Evolutionary conservation across 2,797 vertebrate genomes (phyloP).

Genomic region (Tinamus major): DNA sequence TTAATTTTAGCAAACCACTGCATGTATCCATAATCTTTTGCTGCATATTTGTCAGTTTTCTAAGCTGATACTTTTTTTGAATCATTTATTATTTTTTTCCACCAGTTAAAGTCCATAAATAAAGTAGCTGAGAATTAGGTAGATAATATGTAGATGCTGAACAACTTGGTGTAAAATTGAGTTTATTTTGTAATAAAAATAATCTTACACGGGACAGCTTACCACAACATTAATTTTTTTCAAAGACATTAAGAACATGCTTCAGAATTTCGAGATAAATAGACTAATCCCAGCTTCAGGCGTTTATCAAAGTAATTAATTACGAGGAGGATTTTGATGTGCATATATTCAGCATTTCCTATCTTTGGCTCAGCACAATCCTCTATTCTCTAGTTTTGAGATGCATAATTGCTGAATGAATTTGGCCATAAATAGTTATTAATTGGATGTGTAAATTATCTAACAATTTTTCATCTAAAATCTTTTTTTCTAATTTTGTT

Average conservation of each 20-base stretch:
- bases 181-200: slow-evolving; percentile 27
- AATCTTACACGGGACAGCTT: slow-evolving; percentile 20
- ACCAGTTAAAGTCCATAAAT: slow-evolving; percentile 89
- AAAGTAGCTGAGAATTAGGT: slow-evolving; percentile 83
- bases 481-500: slow-evolving; percentile 21
- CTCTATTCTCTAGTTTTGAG: slow-evolving; percentile 22
- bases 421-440: slow-evolving; percentile 30
- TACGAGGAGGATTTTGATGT: slow-evolving; percentile 31
- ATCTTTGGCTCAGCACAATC: not conserved
- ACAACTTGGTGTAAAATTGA: not conserved
- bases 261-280: slow-evolving; percentile 47
- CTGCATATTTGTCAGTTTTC: slow-evolving; percentile 86
- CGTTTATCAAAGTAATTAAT: slow-evolving; percentile 66
- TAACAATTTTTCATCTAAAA: slow-evolving; percentile 30
- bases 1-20: slow-evolving; percentile 95
- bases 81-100: slow-evolving; percentile 82
- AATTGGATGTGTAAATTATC: slow-evolving; percentile 56
- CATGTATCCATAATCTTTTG: slow-evolving; percentile 94
- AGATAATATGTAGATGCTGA: slow-evolving; percentile 36
- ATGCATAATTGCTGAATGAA: slow-evolving; percentile 54
- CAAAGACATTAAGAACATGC: slow-evolving; percentile 1
- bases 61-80: slow-evolving; percentile 84
- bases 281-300: slow-evolving; percentile 54
- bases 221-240: not conserved
- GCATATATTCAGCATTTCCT: slow-evolving; percentile 9